These are phyloP conservation scores for Rhabdophis nuchalis DNA, from an alignment of 2,797 vertebrate species.

Conservation along the genomic window DNA sequence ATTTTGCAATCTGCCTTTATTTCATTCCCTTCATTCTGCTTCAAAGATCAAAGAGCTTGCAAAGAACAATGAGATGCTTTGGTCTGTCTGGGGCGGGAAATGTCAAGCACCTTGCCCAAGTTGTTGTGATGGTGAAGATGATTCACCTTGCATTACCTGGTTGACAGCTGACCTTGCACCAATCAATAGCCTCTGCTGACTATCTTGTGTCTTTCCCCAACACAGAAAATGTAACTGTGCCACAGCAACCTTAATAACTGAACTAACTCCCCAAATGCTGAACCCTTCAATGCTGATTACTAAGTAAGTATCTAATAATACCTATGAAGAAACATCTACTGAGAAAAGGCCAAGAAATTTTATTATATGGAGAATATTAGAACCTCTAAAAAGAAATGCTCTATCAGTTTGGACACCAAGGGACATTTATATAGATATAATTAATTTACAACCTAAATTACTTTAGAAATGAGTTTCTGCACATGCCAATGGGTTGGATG, in stretches of 20 bases:
- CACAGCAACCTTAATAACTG: not conserved
- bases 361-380: not conserved
- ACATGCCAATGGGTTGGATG: conserved; percentile 18
- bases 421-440: conserved; percentile 10
- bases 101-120: not conserved
- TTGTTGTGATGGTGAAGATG: conserved; percentile 1
- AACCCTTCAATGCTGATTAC: not conserved
- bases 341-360: not conserved
- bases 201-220: conserved; percentile 5
- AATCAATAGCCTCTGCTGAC: not conserved
- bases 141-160: not conserved
- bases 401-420: conserved; percentile 12
- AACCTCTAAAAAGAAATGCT: conserved; percentile 18
- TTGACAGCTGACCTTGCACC: not conserved
- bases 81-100: not conserved
- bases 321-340: not conserved
- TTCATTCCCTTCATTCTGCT: conserved; percentile 1
- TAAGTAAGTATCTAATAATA: not conserved
- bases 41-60: conserved; percentile 18
- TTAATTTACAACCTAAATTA: conserved; percentile 4
- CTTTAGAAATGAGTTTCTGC: not conserved
- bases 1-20: conserved; percentile 11
- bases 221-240: not conserved
- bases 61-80: not conserved
- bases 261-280: not conserved